These are phyloP conservation scores for Acomys russatus DNA, from an alignment of 2,797 vertebrate genomes.

Conservation along the genomic window DNA sequence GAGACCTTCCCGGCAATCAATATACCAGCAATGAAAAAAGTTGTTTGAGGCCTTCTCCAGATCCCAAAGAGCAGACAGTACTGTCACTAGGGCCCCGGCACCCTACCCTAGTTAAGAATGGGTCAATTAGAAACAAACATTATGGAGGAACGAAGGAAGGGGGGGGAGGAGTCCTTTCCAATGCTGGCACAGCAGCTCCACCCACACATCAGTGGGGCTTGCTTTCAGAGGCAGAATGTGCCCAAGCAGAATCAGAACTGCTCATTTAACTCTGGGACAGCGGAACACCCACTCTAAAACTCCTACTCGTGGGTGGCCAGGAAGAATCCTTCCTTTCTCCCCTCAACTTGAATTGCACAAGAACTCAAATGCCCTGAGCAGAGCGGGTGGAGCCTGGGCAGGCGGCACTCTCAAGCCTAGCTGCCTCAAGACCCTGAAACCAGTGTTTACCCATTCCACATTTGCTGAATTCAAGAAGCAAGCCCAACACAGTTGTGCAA, in stretches of 20 bases:
- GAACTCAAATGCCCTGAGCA: not conserved
- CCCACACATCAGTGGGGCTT: conserved; percentile 53
- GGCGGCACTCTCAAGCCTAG: not conserved
- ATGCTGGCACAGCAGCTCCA: not conserved
- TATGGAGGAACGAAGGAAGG: not conserved
- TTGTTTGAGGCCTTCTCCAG: not conserved
- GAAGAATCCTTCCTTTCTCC: conserved; percentile 21
- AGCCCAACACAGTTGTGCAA: not conserved
- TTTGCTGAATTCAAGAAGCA: conserved; percentile 30
- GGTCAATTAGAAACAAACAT: conserved; percentile 31
- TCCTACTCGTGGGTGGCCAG: conserved; percentile 31
- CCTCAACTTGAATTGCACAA: conserved; percentile 21
- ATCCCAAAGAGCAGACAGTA: not conserved
- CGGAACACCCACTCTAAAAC: conserved; percentile 31
- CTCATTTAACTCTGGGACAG: conserved; percentile 44
- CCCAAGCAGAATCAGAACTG: conserved; percentile 59
- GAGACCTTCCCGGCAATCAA: not conserved
- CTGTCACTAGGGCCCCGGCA: not conserved
- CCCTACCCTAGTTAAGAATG: not conserved
- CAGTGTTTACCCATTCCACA: not conserved
- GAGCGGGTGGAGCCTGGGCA: not conserved
- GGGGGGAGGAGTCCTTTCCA: not conserved
- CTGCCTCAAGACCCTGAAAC: conserved; percentile 7
- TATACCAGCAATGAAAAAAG: not conserved
- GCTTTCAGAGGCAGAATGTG: conserved; percentile 60